Evolutionary conservation across 2,113 vertebrate genomes (phyloP), one percentile per base, ranked within the genome.

Genomic region (Erythrolamprus reginae): DNA sequence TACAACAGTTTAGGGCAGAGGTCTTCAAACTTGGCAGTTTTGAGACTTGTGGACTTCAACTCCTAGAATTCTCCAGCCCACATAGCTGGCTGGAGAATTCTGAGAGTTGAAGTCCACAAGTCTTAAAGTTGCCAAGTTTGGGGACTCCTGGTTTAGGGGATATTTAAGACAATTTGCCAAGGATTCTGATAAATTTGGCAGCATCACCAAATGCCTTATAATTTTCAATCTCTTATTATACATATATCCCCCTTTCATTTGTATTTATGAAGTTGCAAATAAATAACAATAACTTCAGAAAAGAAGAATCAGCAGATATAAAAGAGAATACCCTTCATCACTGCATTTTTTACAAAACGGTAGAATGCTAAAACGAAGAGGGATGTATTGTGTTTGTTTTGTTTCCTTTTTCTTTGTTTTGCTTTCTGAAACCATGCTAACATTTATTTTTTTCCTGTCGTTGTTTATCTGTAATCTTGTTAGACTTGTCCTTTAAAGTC

Each of bases 381-480:
- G 45, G 94, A 52, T 84, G 17, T 38, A 33, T 82, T 55, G 19
- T 70, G 53, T 84, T 94, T 92, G 45, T 94, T 90, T 94, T 91
- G 84, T 70, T 33, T 0, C 48, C 17, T 77, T 90, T 47, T 26
- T 51, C 10, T 50, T 83, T 0, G 52, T 84, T 33, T 88, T 94
- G 45, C 89, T 95, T 89, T 90, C 65, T 89, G 33, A 15, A 50
- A 47, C 13, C 17, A 23, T 6, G 3, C 82, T 51, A 51, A 93
- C 51, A 88, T 83, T 89, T 52, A 45, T 48, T 88, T 94, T 92
- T 93, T 84, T 2, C 86, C 86, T 92, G 17, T 0, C 0, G 92
- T 90, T 93, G 24, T 61, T 91, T 92, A 90, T 94, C 93, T 94
- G 89, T 87, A 91, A 84, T 47, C 52, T 61, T 88, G 61, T 92